Conservation (phyloP, 2,888 invertebrate species). For the Physocephala rufipes region DNA sequence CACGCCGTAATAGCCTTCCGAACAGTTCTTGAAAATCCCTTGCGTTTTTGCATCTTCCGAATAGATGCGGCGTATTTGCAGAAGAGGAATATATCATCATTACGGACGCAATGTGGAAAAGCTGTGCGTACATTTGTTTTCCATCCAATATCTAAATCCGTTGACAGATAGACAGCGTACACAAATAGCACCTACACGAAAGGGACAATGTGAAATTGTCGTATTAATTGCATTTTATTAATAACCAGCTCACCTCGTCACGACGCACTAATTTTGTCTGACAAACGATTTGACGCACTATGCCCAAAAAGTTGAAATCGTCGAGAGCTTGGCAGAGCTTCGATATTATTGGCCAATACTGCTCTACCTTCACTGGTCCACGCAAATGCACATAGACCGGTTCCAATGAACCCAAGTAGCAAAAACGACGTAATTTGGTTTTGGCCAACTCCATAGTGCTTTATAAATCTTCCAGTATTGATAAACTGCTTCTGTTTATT, state of each 20-base stretch:
- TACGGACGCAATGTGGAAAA: slow-evolving; percentile 49
- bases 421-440: slow-evolving; percentile 52
- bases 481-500: neutral
- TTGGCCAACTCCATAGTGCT: slow-evolving; percentile 39
- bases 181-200: slow-evolving; percentile 51
- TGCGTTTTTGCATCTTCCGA: slow-evolving; percentile 48
- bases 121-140: slow-evolving; percentile 50
- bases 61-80: slow-evolving; percentile 52
- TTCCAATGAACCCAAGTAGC: slow-evolving; percentile 53
- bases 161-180: slow-evolving; percentile 55
- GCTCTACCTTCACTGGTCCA: slow-evolving; percentile 43
- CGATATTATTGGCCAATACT: slow-evolving; percentile 42
- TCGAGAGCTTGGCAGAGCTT: slow-evolving; percentile 45
- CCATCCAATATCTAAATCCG: slow-evolving; percentile 43
- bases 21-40: slow-evolving; percentile 54
- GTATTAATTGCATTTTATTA: slow-evolving; percentile 5
- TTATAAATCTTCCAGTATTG: too few relatives aligned
- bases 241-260: slow-evolving; percentile 55
- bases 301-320: slow-evolving; percentile 46
- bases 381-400: slow-evolving; percentile 51
- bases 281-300: slow-evolving; percentile 46
- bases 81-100: slow-evolving; percentile 57
- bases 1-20: slow-evolving; percentile 58
- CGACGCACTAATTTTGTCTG: slow-evolving; percentile 50
- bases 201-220: neutral